These are phyloP conservation scores for Ramphastos sulfuratus DNA, from an alignment of 2,113 vertebrate species.

Conservation along the genomic window DNA sequence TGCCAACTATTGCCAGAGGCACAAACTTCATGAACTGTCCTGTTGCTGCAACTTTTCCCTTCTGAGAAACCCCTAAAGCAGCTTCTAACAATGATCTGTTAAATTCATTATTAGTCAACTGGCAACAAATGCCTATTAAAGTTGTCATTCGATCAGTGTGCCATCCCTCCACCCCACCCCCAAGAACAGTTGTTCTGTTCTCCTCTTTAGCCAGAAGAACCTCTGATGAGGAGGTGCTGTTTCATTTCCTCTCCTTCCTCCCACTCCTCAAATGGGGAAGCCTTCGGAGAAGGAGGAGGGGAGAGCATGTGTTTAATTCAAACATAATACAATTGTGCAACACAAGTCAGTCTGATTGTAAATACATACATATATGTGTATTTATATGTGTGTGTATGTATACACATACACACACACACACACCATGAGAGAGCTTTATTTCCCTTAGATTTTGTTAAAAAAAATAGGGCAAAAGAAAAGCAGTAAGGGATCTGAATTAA, in stretches of 20 bases:
- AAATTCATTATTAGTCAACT: neutral
- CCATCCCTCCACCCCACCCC: neutral
- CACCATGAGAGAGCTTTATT: neutral
- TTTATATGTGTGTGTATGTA: neutral
- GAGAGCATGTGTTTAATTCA: neutral
- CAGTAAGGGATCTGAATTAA: neutral
- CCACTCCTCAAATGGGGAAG: neutral
- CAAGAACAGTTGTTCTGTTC: neutral
- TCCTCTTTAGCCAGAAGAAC: neutral
- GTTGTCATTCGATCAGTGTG: neutral
- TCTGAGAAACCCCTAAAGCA: neutral
- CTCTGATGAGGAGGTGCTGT: constrained; percentile 12
- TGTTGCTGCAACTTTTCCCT: neutral
- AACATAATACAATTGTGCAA: neutral
- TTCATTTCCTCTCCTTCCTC: constrained; percentile 35
- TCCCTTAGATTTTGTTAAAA: neutral
- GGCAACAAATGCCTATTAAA: neutral
- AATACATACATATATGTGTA: neutral
- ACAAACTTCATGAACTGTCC: neutral
- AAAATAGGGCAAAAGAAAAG: neutral
- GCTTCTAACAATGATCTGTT: neutral
- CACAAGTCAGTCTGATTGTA: neutral
- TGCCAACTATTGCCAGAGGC: neutral
- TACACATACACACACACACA: neutral
- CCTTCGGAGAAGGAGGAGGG: neutral